Evolutionary conservation across 1,140 invertebrate species (phyloP), one percentile per base, ranked within the genome.

Genomic region (Heterodera schachtii): DNA sequence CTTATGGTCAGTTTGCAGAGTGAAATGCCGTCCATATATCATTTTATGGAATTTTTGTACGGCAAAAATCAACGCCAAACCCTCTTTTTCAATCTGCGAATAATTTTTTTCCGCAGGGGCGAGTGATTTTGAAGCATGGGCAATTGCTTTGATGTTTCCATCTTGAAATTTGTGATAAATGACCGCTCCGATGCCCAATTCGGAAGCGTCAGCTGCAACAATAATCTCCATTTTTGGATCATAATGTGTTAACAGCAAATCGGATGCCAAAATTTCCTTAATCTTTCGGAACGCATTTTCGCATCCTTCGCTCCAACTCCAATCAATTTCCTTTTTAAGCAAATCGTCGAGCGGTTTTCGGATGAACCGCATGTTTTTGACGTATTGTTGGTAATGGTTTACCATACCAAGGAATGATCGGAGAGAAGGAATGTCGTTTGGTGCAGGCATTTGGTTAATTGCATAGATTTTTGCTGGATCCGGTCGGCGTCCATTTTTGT

Each of bases 181-280:
- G 2, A 92, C 91, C 3, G 91, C 91, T n/a, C 91, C 91, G 4
- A 93, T 83, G 19, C 91, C 92, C 84, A 90, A 90, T 0, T 87
- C 80, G 64, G 89, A 91, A 21, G 91, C 91, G 88, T 93, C 92
- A 31, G 90, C 90, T 16, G 91, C 86, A 47, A 93, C 64, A 16
- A 90, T 82, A 6, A 92, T 75, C 46, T 87, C 47, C 81, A 73
- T 85, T 82, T 86, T 79, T 43, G 88, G 86, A 69, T 92, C 89
- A 83, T 90, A 92, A 79, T 90, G 87, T 2, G 86, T 86, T 31
- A 91, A 81, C 11, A 90, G 79, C 69, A 76, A 47, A 21, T 82
- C 64, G n/a, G 84, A 83, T 41, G 82, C 13, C 21, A 92, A 80
- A 74, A 75, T 67, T 16, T 81, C 8, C 83, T 90, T 90, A 1